phyloP scores from a whole-genome alignment of 1,140 invertebrate species.

The Calephelis nemesis region DNA sequence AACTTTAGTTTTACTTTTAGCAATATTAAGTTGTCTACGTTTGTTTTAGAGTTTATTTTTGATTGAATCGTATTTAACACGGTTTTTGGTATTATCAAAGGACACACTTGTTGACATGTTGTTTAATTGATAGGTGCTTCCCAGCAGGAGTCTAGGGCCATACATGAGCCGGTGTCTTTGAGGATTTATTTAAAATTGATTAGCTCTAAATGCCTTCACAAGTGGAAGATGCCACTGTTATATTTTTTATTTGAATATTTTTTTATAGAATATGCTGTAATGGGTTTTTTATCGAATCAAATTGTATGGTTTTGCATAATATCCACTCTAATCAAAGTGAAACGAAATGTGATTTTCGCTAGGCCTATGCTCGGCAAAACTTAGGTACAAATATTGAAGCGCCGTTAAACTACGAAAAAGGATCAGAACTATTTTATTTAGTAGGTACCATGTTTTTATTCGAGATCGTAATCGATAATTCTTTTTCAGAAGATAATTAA shows the following conservation, averaged over 20 bases:
- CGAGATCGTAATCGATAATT: too few species aligned
- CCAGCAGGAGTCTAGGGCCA: conserved; percentile 63
- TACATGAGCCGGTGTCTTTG: conserved; percentile 70
- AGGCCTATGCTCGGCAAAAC: too few species aligned
- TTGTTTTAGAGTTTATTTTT: conserved; percentile 63
- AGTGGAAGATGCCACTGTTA: conserved; percentile 74
- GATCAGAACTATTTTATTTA: too few species aligned
- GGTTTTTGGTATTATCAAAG: conserved; percentile 62
- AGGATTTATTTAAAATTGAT: conserved; percentile 76
- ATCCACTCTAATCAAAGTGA: too few species aligned
- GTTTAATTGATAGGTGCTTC: conserved; percentile 78
- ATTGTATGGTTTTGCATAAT: too few species aligned
- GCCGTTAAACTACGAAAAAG: too few species aligned
- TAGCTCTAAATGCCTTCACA: conserved; percentile 71
- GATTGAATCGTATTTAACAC: conserved; percentile 37
- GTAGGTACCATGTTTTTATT: too few species aligned
- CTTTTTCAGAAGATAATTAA: too few species aligned
- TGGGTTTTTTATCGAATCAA: background rate
- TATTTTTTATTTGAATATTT: conserved; percentile 47
- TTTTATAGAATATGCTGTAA: background rate
- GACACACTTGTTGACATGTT: conserved; percentile 78
- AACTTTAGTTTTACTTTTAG: conserved; percentile 34
- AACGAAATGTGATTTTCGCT: too few species aligned
- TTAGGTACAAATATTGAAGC: too few species aligned
- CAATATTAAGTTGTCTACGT: conserved; percentile 50